A percentile compares a stretch with the other conserved stretches of the same genome.
These are phyloP conservation scores for Eulemur coronatus DNA, from an alignment of 2,797 vertebrate genomes.

Conservation along the genomic window DNA sequence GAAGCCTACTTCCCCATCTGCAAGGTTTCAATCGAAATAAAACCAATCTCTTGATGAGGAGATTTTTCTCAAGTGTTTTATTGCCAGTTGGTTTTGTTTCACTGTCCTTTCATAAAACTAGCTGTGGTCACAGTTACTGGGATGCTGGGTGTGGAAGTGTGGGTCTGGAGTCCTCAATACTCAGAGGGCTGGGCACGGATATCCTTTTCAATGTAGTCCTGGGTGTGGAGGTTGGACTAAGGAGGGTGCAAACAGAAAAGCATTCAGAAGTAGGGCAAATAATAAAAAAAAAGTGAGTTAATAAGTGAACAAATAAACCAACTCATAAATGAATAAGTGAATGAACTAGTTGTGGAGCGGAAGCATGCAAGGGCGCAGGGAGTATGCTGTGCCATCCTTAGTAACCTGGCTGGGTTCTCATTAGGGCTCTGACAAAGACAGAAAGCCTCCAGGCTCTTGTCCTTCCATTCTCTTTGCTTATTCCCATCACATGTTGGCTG, in stretches of 20 bases:
- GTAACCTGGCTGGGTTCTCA: not conserved
- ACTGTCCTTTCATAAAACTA: not conserved
- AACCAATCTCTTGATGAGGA: not conserved
- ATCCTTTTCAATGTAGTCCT: not conserved
- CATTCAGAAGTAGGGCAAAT: not conserved
- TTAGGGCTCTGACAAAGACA: not conserved
- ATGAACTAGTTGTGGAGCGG: not conserved
- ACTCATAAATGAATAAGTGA: not conserved
- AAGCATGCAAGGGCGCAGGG: not conserved
- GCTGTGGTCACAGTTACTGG: not conserved
- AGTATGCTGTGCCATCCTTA: not conserved
- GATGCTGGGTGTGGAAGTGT: not conserved
- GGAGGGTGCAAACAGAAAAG: not conserved
- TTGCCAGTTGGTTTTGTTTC: not conserved
- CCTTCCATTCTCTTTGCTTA: not conserved
- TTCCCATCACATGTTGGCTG: not conserved
- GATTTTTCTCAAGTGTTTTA: not conserved
- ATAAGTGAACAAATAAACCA: not conserved
- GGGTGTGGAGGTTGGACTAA: conserved; percentile 40
- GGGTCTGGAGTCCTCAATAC: not conserved
- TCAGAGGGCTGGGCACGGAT: not conserved
- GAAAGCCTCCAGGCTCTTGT: not conserved
- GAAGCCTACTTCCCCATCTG: not conserved
- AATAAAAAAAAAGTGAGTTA: not conserved
- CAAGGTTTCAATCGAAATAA: not conserved